Base-by-base conservation (phyloP, 2,888 invertebrate species). In the Amphipoea lucens region DNA sequence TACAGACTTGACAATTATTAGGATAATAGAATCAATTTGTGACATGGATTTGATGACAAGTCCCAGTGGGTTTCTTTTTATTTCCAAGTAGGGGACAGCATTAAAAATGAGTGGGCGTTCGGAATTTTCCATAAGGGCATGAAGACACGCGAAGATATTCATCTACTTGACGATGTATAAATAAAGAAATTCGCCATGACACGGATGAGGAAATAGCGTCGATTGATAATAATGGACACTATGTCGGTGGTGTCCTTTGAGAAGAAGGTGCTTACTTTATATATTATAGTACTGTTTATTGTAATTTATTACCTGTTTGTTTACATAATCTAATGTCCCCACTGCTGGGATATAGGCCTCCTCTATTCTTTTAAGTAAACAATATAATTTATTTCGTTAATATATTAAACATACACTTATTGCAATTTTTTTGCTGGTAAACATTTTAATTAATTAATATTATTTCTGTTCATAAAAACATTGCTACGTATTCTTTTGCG, bases 101-200 rank as follows among this genome's bases (percentile, higher is more conserved):
- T 51, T 40, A 20, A 77, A 65, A 40, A 57, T 66, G 4, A 48
- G 36, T 45, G 1, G 29, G 20, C 9, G 20, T 45, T 57, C n/a
- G 14, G 17, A 29, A 48, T 17, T 40, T 67, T 67, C 57, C 66
- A 1, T 36, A 51, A 42, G 6, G 69, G 12, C 42, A 68, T 20
- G n/a, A 48, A 51, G n/a, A 42, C 12, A 51, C 12, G 57, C 40
- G 23, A 57, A 76, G 29, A 48, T 48, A 54, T 11, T 6, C 2
- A n/a, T 12, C 7, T 75, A 67, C 23, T 23, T 36, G 69, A 51
- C n/a, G 29, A 63, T 63, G 29, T 65, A 23, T 36, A 4, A 65
- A 54, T 63, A n/a, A 76, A 62, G 17, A 62, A n/a, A 78, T 51
- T 78, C 20, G 62, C 62, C 78, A 5, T 78, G 69, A 63, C 51